phyloP scores from a whole-genome alignment of 2,113 vertebrate genomes.

The Dissostichus mawsoni region DNA sequence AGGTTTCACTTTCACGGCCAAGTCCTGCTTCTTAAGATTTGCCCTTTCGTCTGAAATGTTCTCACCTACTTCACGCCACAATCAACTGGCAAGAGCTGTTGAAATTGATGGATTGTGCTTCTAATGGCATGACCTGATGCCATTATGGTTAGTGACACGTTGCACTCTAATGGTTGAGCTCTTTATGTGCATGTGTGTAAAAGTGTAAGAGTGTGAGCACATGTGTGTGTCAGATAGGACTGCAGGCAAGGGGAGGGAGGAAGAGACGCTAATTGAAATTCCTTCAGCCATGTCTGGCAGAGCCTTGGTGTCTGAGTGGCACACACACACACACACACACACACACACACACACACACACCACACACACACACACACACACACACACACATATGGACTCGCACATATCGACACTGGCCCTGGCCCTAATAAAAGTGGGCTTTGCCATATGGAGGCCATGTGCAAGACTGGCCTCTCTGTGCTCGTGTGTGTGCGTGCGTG shows the following conservation, averaged over 20 bases:
- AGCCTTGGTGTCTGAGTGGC: constrained; percentile 81
- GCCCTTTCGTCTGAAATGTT: constrained; percentile 10
- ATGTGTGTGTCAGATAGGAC: constrained; percentile 53
- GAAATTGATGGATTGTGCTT: constrained; percentile 60
- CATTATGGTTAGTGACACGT: constrained; percentile 63
- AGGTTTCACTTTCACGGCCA: not conserved
- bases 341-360: constrained; percentile 63
- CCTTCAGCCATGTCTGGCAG: constrained; percentile 85
- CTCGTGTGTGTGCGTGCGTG: constrained; percentile 54
- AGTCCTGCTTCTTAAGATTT: constrained; percentile 2
- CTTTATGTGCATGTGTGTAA: constrained; percentile 32
- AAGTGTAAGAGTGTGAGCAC: constrained; percentile 20
- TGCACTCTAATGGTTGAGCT: constrained; percentile 56
- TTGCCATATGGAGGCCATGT: constrained; percentile 86
- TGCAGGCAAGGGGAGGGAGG: constrained; percentile 70
- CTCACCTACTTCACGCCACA: constrained; percentile 22
- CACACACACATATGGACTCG: constrained; percentile 49
- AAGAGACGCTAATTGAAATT: constrained; percentile 85
- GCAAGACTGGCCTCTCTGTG: constrained; percentile 77
- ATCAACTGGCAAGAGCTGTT: constrained; percentile 30
- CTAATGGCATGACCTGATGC: constrained; percentile 67
- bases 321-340: constrained; percentile 59
- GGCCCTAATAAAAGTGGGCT: constrained; percentile 83
- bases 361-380: constrained; percentile 24
- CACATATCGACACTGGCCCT: constrained; percentile 73